A percentile compares a stretch with the other conserved stretches of the same genome.
These are phyloP conservation scores for Bombus waltoni DNA, from an alignment of 1,140 invertebrate genomes.

Conservation along the genomic window DNA sequence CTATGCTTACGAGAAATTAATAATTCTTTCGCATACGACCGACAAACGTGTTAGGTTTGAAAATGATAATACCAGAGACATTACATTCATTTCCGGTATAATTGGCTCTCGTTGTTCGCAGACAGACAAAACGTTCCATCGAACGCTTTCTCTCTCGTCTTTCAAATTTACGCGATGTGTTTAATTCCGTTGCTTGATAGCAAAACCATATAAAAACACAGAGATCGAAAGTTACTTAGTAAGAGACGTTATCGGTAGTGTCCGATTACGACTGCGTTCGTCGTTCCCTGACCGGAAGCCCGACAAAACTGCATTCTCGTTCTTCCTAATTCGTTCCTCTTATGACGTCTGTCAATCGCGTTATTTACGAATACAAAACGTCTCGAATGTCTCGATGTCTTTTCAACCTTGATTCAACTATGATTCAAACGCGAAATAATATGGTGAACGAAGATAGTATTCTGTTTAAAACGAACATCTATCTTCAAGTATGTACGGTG, in stretches of 20 bases:
- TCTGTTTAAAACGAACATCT: not conserved
- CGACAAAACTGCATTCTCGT: not conserved
- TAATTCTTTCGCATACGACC: slow-evolving; percentile 33
- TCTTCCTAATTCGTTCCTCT: slow-evolving; percentile 2
- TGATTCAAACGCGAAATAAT: not conserved
- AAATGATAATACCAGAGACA: slow-evolving; percentile 26
- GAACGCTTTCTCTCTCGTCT: slow-evolving; percentile 49
- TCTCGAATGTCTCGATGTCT: not conserved
- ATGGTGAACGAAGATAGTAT: not conserved
- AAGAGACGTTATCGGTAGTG: too few species aligned
- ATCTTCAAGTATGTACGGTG: not conserved
- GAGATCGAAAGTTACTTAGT: not conserved
- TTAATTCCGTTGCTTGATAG: not conserved
- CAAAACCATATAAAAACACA: too few species aligned
- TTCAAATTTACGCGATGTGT: not conserved
- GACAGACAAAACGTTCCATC: not conserved
- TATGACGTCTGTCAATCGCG: slow-evolving; percentile 12
- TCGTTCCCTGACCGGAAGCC: not conserved
- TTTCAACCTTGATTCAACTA: not conserved
- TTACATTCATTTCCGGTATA: slow-evolving; percentile 32
- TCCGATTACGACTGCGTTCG: not conserved
- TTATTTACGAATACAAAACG: slow-evolving; percentile 13
- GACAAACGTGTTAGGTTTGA: slow-evolving; percentile 26
- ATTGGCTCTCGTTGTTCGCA: slow-evolving; percentile 28
- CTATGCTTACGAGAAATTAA: slow-evolving; percentile 28